phyloP scores from a whole-genome alignment of 2,113 vertebrate genomes.

The Picathartes gymnocephalus region DNA sequence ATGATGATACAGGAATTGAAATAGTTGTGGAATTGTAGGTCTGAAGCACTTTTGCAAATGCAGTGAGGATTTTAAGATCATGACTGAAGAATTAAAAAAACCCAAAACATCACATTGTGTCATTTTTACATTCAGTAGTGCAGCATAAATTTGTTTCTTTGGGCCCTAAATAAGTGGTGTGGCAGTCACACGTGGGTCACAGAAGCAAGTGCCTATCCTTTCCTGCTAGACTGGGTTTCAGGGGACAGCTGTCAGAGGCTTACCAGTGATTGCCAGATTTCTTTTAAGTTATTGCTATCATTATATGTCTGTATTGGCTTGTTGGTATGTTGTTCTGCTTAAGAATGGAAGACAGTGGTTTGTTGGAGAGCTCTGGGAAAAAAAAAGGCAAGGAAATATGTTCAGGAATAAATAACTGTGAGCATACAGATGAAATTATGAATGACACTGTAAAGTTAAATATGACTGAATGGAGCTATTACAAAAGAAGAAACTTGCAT shows the following conservation, averaged over 20 bases:
- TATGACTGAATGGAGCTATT: background rate
- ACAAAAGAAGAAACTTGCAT: background rate
- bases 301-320: background rate
- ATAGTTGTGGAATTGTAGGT: background rate
- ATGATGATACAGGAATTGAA: background rate
- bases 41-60: background rate
- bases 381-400: background rate
- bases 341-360: background rate
- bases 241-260: background rate
- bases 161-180: background rate
- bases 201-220: background rate
- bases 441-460: background rate
- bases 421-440: background rate
- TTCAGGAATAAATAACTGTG: background rate
- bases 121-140: background rate
- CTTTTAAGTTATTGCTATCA: background rate
- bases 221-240: background rate
- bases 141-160: background rate
- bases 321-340: background rate
- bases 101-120: too few relatives aligned
- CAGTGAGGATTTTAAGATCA: background rate
- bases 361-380: background rate
- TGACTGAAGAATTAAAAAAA: background rate
- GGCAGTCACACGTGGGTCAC: rapidly evolving
- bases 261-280: background rate